Evolutionary conservation across 2,797 vertebrate species (phyloP).

Genomic region (Ibycter americanus): DNA sequence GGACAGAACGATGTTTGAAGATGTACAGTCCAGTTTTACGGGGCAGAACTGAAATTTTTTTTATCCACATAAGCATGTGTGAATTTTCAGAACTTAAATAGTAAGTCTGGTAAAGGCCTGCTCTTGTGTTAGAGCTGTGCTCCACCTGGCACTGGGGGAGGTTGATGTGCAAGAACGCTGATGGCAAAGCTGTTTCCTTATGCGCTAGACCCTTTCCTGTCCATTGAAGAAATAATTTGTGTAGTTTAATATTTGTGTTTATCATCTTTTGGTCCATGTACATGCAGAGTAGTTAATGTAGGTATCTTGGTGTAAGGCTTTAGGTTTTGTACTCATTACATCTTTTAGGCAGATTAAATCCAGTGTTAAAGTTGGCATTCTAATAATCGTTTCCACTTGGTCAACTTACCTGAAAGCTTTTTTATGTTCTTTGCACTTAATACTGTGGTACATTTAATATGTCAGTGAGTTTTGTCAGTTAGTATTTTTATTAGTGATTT

Average conservation of each 20-base stretch:
- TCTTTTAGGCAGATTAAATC: not conserved
- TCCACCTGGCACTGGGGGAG: accelerated
- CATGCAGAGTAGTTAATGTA: not conserved
- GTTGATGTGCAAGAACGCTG: not conserved
- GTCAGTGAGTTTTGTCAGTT: not conserved
- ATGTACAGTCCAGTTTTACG: not conserved
- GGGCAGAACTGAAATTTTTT: not conserved
- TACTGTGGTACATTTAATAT: not conserved
- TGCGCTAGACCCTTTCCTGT: not conserved
- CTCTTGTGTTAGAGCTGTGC: not conserved
- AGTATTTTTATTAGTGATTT: not conserved
- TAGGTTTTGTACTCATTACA: not conserved
- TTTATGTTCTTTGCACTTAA: not conserved
- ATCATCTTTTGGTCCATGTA: not conserved
- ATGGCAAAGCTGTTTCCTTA: not conserved
- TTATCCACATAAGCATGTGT: accelerated
- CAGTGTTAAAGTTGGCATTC: not conserved
- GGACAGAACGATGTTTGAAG: not conserved
- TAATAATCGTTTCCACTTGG: not conserved
- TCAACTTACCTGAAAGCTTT: not conserved
- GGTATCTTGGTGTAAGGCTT: not conserved
- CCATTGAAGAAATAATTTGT: not conserved
- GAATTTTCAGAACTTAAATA: not conserved
- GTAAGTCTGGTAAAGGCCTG: not conserved
- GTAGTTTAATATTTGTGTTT: not conserved